phyloP scores from a whole-genome alignment of 2,797 vertebrate genomes.

The Amblyopsis hoosieri region DNA sequence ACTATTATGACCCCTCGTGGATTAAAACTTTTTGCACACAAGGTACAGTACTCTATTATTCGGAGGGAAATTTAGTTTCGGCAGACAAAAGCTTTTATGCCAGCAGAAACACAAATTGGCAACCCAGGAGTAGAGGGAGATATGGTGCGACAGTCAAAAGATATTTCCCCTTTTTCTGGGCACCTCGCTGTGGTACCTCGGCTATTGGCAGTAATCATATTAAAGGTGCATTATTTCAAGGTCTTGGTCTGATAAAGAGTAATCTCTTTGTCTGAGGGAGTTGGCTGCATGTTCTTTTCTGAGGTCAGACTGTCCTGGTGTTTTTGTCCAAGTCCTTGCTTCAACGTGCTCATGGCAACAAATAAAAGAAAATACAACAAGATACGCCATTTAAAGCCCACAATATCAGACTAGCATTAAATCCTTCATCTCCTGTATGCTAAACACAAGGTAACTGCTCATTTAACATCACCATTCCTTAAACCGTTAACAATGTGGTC shows the following conservation, averaged over 20 bases:
- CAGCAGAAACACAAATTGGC: constrained; percentile 60
- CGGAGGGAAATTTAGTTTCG: constrained; percentile 52
- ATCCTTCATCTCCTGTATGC: constrained; percentile 11
- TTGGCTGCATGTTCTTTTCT: constrained; percentile 52
- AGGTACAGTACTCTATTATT: constrained; percentile 17
- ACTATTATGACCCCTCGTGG: constrained; percentile 45
- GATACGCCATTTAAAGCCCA: not conserved
- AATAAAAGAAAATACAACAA: constrained; percentile 6
- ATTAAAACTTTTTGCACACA: constrained; percentile 41
- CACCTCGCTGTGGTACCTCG: constrained; percentile 31
- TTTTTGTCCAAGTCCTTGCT: constrained; percentile 21
- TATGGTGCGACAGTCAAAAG: constrained; percentile 65
- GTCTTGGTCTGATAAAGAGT: constrained; percentile 68
- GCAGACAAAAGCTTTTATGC: constrained; percentile 57
- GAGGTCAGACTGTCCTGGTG: constrained; percentile 56
- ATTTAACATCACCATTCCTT: constrained; percentile 30
- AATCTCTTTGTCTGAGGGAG: constrained; percentile 62
- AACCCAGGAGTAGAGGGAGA: constrained; percentile 61
- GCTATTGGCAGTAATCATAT: constrained; percentile 73
- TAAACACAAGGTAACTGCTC: constrained; percentile 32
- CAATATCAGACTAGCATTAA: constrained; percentile 5
- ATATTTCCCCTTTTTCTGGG: constrained; percentile 20
- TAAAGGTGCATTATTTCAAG: constrained; percentile 78
- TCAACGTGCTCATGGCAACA: constrained; percentile 1
- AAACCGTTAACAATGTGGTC: constrained; percentile 54